Conservation (phyloP, 2,113 vertebrate species). For the Sceloporus tristichus region DNA sequence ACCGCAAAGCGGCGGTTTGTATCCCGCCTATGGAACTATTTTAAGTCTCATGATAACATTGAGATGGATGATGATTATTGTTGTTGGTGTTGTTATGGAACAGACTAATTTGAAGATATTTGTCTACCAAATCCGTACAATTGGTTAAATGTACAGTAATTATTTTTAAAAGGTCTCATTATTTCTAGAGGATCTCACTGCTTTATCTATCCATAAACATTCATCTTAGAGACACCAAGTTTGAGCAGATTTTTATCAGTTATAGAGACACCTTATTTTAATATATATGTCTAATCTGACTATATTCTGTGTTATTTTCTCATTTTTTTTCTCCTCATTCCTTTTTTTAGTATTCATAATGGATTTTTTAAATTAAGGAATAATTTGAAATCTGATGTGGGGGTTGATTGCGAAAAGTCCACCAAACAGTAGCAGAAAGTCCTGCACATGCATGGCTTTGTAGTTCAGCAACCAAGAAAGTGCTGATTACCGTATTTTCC, state of each 20-base stretch:
- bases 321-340: no score
- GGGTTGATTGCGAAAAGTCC: not conserved
- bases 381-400: not conserved
- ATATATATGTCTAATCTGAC: not conserved
- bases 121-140: not conserved
- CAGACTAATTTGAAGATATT: not conserved
- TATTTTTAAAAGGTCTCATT: not conserved
- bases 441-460: not conserved
- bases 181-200: not conserved
- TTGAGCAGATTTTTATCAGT: not conserved
- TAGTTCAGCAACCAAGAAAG: not conserved
- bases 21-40: no score
- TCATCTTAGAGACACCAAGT: not conserved
- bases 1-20: no score
- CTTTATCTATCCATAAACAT: not conserved
- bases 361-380: no score
- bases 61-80: not conserved
- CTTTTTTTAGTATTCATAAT: no score
- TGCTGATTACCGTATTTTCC: not conserved
- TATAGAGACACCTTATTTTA: not conserved
- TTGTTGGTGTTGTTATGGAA: not conserved
- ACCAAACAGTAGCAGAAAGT: not conserved
- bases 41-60: not conserved
- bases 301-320: no score
- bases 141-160: not conserved